Conservation (phyloP, 2,888 invertebrate genomes). For the Eledona agricola region DNA sequence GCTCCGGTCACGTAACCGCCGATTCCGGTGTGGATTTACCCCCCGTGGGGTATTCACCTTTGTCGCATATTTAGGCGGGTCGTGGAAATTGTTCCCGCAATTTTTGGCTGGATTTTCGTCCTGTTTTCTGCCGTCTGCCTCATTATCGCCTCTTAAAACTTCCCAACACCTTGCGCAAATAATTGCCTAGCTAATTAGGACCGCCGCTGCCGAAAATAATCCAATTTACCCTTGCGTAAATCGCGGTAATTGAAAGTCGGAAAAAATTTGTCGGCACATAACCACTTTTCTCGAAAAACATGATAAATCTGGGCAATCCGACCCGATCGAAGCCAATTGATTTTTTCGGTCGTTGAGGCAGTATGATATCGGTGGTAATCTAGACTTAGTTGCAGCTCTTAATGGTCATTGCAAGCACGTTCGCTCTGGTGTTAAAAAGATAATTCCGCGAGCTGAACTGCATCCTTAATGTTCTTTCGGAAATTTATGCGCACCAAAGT, state of each 20-base stretch:
- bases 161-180: conserved; percentile 12
- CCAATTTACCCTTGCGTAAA: conserved; percentile 16
- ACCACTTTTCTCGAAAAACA: conserved; percentile 9
- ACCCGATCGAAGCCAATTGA: conserved; percentile 17
- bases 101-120: no score
- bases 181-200: conserved; percentile 31
- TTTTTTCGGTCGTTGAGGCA: conserved; percentile 9
- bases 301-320: conserved; percentile 7
- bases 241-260: conserved; percentile 13
- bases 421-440: conserved; percentile 49
- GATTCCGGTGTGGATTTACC: no score
- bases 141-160: conserved; percentile 20
- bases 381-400: conserved; percentile 35
- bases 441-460: conserved; percentile 44
- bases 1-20: conserved; percentile 21
- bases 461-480: conserved; percentile 42
- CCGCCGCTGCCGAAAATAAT: conserved; percentile 21
- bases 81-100: no score
- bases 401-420: conserved; percentile 48
- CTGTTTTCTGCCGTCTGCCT: conserved; percentile 20
- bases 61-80: no score
- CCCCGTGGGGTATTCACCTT: no score
- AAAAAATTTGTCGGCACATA: conserved; percentile 11
- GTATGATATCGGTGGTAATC: conserved; percentile 25
- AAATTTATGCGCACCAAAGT: conserved; percentile 42